A percentile compares a stretch with the other conserved stretches of the same genome.
Conservation (phyloP, 1,140 invertebrate genomes). For the Armadillidium nasatum region DNA sequence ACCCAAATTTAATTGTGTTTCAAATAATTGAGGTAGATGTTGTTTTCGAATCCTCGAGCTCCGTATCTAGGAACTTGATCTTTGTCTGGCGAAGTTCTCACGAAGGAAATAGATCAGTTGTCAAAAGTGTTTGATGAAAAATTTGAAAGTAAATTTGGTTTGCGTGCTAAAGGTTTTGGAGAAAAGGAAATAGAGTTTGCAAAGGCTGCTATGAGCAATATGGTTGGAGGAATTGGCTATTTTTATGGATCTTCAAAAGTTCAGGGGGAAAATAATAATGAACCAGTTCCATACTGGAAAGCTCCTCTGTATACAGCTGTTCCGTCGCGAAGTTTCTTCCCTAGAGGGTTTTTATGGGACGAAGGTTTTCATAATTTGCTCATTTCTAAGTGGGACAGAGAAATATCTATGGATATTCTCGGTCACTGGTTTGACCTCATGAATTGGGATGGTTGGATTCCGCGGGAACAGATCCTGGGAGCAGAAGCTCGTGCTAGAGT, state of each 20-base stretch:
- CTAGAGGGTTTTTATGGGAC: slow-evolving; percentile 97
- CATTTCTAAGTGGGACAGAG: slow-evolving; percentile 80
- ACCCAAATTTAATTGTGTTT: slow-evolving; percentile 74
- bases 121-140: slow-evolving; percentile 49
- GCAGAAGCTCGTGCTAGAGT: slow-evolving; percentile 80
- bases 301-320: slow-evolving; percentile 86
- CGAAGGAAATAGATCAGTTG: slow-evolving; percentile 46
- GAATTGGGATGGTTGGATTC: slow-evolving; percentile 98
- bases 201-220: slow-evolving; percentile 83
- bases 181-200: slow-evolving; percentile 71
- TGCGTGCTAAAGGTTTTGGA: slow-evolving; percentile 63
- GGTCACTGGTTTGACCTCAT: slow-evolving; percentile 96
- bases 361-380: slow-evolving; percentile 97
- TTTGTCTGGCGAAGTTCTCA: slow-evolving; percentile 58
- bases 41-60: slow-evolving; percentile 70
- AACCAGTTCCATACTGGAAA: slow-evolving; percentile 88
- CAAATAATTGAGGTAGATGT: slow-evolving; percentile 80
- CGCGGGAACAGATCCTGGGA: slow-evolving; percentile 90
- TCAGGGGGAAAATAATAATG: slow-evolving; percentile 70
- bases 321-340: slow-evolving; percentile 95
- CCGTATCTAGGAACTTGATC: slow-evolving; percentile 46
- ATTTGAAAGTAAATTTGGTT: slow-evolving; percentile 52
- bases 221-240: slow-evolving; percentile 93
- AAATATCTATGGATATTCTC: slow-evolving; percentile 84
- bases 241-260: slow-evolving; percentile 91